Evolutionary conservation across 1,140 invertebrate genomes (phyloP).

Genomic region (Eupristina koningsbergeri): DNA sequence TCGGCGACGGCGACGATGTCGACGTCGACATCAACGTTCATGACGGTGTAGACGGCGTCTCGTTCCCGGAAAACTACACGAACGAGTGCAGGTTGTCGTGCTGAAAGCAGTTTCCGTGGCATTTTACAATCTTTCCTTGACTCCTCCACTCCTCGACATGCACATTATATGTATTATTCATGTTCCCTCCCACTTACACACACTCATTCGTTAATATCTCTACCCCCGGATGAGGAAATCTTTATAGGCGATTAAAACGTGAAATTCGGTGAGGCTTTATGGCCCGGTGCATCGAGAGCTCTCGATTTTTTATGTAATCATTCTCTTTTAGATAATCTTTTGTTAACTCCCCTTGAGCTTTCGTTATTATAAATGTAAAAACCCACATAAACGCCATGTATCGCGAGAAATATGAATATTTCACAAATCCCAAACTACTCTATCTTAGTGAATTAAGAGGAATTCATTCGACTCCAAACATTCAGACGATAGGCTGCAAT

Average conservation of each 20-base stretch:
- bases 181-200: background rate
- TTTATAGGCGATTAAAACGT: constrained; percentile 26
- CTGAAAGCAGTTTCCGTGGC: constrained; percentile 40
- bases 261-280: constrained; percentile 1
- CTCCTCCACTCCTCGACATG: no score
- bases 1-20: no score
- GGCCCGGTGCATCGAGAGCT: background rate
- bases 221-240: background rate
- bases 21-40: no score
- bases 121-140: constrained; percentile 42
- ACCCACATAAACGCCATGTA: background rate
- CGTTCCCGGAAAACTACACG: constrained; percentile 34
- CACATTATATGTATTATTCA: constrained; percentile 36
- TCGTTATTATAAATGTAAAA: background rate
- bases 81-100: background rate
- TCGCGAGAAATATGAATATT: background rate
- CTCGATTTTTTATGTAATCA: background rate
- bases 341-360: background rate
- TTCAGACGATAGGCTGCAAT: background rate
- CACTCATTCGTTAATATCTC: background rate
- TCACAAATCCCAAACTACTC: background rate
- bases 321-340: background rate
- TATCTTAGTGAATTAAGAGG: background rate
- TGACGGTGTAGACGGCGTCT: background rate
- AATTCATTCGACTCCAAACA: background rate